Evolutionary conservation across 2,888 invertebrate genomes (phyloP).

Genomic region (Protophormia terraenovae): DNA sequence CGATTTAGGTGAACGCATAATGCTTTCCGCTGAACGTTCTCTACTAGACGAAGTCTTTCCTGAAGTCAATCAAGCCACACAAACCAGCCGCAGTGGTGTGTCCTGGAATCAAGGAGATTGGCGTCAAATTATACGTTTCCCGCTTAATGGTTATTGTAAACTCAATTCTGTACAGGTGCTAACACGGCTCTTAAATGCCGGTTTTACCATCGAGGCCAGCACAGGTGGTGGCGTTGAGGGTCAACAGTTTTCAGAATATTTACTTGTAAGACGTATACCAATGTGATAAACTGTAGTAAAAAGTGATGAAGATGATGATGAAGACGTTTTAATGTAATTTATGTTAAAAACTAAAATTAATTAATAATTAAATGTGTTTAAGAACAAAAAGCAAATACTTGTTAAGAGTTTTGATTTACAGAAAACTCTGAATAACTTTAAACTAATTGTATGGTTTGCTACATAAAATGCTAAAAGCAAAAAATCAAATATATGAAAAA

Average conservation of each 20-base stretch:
- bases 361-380: constrained; percentile 29
- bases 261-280: constrained; percentile 86
- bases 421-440: neutral
- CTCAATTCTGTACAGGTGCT: constrained; percentile 93
- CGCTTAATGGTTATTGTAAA: constrained; percentile 94
- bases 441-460: constrained; percentile 21
- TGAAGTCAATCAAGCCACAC: constrained; percentile 88
- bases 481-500: neutral
- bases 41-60: constrained; percentile 89
- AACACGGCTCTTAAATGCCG: constrained; percentile 89
- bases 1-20: constrained; percentile 87
- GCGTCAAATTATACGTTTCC: constrained; percentile 91
- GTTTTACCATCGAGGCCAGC: constrained; percentile 90
- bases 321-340: constrained; percentile 52
- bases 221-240: constrained; percentile 94
- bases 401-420: constrained; percentile 27
- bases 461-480: constrained; percentile 44
- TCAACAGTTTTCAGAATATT: constrained; percentile 94
- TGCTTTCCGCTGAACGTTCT: constrained; percentile 90
- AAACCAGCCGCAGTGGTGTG: constrained; percentile 90
- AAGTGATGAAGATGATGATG: neutral
- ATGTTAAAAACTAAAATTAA: constrained; percentile 20
- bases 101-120: constrained; percentile 92
- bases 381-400: constrained; percentile 8
- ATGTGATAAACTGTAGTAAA: constrained; percentile 79